Evolutionary conservation across 1,140 invertebrate genomes (phyloP), one percentile per base, ranked within the genome.

Genomic region (Rhyzopertha dominica): DNA sequence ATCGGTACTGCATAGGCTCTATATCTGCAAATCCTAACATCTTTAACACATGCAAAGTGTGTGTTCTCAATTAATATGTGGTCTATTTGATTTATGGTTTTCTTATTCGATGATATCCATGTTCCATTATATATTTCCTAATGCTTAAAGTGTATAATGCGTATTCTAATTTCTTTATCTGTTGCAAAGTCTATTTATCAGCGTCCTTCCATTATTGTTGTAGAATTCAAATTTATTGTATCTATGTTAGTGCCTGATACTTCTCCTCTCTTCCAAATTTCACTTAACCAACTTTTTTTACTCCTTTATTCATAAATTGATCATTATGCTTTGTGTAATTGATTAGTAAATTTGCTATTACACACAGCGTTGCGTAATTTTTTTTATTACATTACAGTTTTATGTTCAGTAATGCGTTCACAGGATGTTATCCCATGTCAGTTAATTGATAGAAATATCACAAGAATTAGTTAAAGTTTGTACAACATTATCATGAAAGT

Each of bases 51-150:
- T 35, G 8, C 9, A 10, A 35, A n/a, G 32, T 16, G 7, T 17
- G 4, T 10, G 18, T 8, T n/a, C 22, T 35, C 14, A 4, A 10
- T 35, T 35, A 10, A 16, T 35, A 18, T 17, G 9, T 35, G 14
- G 14, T 35, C 8, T 35, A 35, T 35, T 35, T 8, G 25, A n/a
- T 26, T 26, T 26, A n/a, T 26, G n/a, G 25, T 26, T 26, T 35
- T 35, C 22, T 20, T 20, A 35, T 35, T 35, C 12, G 5, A 20
- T 35, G 32, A 13, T 5, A 35, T 16, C 32, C 32, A 35, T 35
- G 32, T 35, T 35, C 32, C 32, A 19, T 35, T 35, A 13, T 35
- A 18, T 35, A 35, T 4, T 35, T 35, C 25, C 25, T 3, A 19
- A n/a, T 35, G 32, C 17, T 35, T 16, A 16, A 4, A 35, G 12